Base-by-base conservation (phyloP, 64 coral and sea anemone species). In the Cladopsammia gracilis region DNA sequence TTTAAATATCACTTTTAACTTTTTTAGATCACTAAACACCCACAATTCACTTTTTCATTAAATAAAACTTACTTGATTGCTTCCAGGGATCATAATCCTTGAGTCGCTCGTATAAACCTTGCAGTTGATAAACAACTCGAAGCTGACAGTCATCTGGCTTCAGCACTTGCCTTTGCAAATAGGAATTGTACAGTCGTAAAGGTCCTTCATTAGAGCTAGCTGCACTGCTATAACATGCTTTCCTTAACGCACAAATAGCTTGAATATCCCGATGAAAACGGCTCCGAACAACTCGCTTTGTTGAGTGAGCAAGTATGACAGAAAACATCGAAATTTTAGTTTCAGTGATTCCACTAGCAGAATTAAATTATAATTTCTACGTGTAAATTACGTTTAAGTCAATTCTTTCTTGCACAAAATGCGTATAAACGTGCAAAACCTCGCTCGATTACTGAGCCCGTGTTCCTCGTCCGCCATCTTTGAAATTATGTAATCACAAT, bases 121-220 rank as follows among this genome's bases (percentile, higher is more conserved):
- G 91, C 23, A 93, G 73, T 24, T 93, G 61, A 43, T 25, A 64
- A 13, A 93, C 82, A 8, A 85, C 80, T 86, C 64, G 82, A 44
- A 13, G 47, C 60, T 93, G 91, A 70, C 62, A 87, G 12, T 86
- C 72, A 48, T 93, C 83, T 0, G 91, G 91, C 67, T 86, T 87
- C 9, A 93, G 57, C 13, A 87, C 48, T 68, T 78, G 58, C 70
- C 53, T 76, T 75, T 87, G 58, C 12, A 93, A 52, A 67, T 93
- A 78, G 22, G 83, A 87, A 8, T 79, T 93, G 91, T 93, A 93
- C 7, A 87, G 58, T 20, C 48, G 43, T 23, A 93, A 67, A 69
- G 91, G 91, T 60, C 91, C 82, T 84, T 84, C 80, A 49, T 67
- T 4, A 67, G 62, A 84, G 12, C 20, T 64, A 0, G 47, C n/a